Evolutionary conservation across 2,113 vertebrate genomes (phyloP).

Genomic region (Pagrus major): DNA sequence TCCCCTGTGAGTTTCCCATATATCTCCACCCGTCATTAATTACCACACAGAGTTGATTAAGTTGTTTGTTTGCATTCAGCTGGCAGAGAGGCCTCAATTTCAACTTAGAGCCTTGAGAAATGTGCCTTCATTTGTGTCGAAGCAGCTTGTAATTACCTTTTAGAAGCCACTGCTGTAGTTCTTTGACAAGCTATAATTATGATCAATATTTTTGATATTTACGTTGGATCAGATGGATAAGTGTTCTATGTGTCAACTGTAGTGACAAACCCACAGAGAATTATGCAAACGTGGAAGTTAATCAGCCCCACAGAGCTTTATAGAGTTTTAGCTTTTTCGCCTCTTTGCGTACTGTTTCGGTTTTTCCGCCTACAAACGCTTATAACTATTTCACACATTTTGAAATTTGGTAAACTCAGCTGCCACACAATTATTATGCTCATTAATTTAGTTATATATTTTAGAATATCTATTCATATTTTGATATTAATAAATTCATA

Average conservation of each 20-base stretch:
- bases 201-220: neutral
- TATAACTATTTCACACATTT: too few species aligned
- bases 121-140: neutral
- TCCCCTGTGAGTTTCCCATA: slow-evolving; percentile 23
- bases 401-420: too few species aligned
- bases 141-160: neutral
- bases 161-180: neutral
- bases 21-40: slow-evolving; percentile 47
- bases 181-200: slow-evolving; percentile 12
- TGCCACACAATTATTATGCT: too few species aligned
- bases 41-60: neutral
- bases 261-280: neutral
- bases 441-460: too few species aligned
- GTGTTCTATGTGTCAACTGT: neutral
- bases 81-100: slow-evolving; percentile 18
- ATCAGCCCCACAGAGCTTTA: too few species aligned
- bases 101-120: slow-evolving; percentile 19
- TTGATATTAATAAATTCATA: too few species aligned
- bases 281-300: neutral
- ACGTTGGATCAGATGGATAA: neutral
- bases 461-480: too few species aligned
- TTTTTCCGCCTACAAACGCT: too few species aligned
- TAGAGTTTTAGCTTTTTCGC: too few species aligned
- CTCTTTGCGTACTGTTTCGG: too few species aligned
- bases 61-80: slow-evolving; percentile 43